Evolutionary conservation across 2,113 vertebrate species (phyloP), one percentile per base, ranked within the genome.

Genomic region (Ancistrus triradiatus): DNA sequence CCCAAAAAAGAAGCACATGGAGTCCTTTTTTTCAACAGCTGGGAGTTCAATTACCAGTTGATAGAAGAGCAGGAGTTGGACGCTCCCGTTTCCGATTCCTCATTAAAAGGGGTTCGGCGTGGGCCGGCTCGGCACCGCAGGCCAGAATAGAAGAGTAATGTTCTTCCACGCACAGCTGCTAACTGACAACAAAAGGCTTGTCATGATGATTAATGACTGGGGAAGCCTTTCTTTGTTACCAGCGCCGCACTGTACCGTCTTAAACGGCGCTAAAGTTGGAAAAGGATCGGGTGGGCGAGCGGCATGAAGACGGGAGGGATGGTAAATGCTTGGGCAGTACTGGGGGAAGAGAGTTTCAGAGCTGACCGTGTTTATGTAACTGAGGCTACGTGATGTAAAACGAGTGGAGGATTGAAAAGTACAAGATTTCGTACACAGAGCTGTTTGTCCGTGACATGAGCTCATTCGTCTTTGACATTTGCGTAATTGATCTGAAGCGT

Each of bases 101-200:
- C 48, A 59, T 67, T 66, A 72, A 69, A 72, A 66, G 74, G 67
- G 56, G 43, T 31, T 47, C 33, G 56, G 68, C 21, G 37, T 27
- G 48, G 48, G 44, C 59, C 53, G 47, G 28, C 60, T 68, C 59
- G 8, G 50, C 69, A 68, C 69, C 44, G 71, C 59, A 19, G 71
- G 69, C 58, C 69, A 60, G 43, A 77, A 82, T 73, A 78, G 80
- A 79, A 62, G 69, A 74, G 75, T 80, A 80, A 86, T 82, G 86
- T 80, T 83, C 71, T 56, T 74, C 47, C 17, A 72, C 68, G 62
- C 74, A 80, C 82, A 82, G 76, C 83, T 81, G 82, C 80, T 84
- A 75, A 81, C 61, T 82, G 82, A 85, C 83, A 85, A 84, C 82
- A 83, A 86, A 86, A 80, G 76, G 76, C 78, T 74, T 84, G 85